These are phyloP conservation scores for Paracanthobrama guichenoti DNA, from an alignment of 2,113 vertebrate species.

Conservation along the genomic window DNA sequence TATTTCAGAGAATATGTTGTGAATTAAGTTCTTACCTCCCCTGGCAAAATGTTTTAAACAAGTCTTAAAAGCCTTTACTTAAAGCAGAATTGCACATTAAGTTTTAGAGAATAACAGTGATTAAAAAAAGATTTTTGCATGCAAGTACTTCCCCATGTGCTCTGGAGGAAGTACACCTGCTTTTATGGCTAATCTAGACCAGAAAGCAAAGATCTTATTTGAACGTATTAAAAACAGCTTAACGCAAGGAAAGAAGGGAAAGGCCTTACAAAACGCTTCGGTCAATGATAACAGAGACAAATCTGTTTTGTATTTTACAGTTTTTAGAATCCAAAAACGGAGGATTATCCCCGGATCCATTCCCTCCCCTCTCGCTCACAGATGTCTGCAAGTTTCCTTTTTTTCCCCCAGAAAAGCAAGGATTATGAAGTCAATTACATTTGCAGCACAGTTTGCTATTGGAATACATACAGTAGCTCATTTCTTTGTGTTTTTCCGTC, in stretches of 20 bases:
- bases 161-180: conserved; percentile 81
- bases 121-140: conserved; percentile 77
- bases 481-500: conserved; percentile 70
- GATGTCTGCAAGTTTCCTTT: conserved; percentile 81
- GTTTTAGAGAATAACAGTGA: not conserved
- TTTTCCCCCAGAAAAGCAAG: conserved; percentile 75
- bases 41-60: no score
- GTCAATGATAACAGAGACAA: conserved; percentile 84
- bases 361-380: conserved; percentile 52
- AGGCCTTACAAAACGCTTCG: conserved; percentile 83
- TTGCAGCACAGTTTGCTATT: conserved; percentile 91
- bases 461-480: conserved; percentile 89
- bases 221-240: conserved; percentile 86
- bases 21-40: no score
- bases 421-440: conserved; percentile 92
- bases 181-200: conserved; percentile 76
- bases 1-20: no score
- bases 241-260: conserved; percentile 64
- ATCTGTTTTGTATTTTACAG: conserved; percentile 93
- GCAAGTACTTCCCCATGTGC: conserved; percentile 83
- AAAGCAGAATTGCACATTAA: not conserved
- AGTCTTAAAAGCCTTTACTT: not conserved
- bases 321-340: conserved; percentile 80
- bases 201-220: conserved; percentile 82
- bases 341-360: conserved; percentile 71